Base-by-base conservation (phyloP, 2,888 invertebrate species). In the Bimastos eiseni region DNA sequence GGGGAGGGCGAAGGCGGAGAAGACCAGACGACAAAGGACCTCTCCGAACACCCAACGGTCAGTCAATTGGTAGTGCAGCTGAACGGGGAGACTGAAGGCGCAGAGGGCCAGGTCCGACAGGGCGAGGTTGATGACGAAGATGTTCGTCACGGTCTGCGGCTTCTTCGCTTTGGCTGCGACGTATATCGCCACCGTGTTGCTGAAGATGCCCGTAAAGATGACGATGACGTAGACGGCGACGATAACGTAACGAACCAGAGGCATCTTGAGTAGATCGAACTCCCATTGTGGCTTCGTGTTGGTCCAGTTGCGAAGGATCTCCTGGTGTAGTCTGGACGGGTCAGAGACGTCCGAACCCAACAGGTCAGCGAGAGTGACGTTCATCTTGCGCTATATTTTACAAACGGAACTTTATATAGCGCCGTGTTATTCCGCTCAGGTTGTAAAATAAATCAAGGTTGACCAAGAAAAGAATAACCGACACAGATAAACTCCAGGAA, bases 51-150 rank as follows among this genome's bases (percentile, higher is more conserved):
- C 92, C 95, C 95, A 95, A 90, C 93, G 92, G 92, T 94, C 93
- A 11, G 93, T 94, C 37, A 95, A 92, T 91, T 94, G 94, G 92
- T 95, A 94, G 92, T 94, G 94, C 33, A 95, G 93, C 91, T 94
- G 94, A 49, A 95, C 93, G 88, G 95, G 95, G 21, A 94, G 92
- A 90, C 94, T 94, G 92, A 94, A 94, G 17, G 93, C 93, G 91
- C 94, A 94, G 90, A 95, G 92, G 2, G 93, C 92, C 37, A 95
- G 94, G 91, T 95, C 94, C 0, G 94, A 94, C 88, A 94, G 90
- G 5, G 94, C 94, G 70, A 95, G 92, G 88, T 93, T 94, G 55
- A 93, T 93, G 70, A 95, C 94, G 92, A 94, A 94, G 44, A 95
- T 93, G 92, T 94, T 95, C 84, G 95, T 95, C 13, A 94, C 94